phyloP scores from a whole-genome alignment of 2,888 invertebrate genomes.

The Loripinus fragilis region DNA sequence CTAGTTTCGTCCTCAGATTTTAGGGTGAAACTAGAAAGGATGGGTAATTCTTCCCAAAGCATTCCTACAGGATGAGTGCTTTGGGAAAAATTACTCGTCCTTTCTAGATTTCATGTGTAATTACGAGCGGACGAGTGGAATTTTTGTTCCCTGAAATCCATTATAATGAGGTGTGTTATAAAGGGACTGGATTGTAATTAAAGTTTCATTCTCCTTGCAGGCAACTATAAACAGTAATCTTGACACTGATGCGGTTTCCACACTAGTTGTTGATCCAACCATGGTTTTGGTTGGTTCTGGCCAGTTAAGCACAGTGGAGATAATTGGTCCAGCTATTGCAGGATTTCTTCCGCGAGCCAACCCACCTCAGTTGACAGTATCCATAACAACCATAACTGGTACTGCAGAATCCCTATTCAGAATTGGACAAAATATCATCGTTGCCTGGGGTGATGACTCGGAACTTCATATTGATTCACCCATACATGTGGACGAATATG shows the following conservation, averaged over 20 bases:
- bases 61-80: not conserved
- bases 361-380: constrained; percentile 38
- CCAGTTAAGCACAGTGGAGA: not conserved
- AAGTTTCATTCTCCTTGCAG: constrained; percentile 38
- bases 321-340: constrained; percentile 34
- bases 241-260: constrained; percentile 44
- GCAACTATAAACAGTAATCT: constrained; percentile 55
- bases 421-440: constrained; percentile 52
- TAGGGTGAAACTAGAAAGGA: too few relatives aligned
- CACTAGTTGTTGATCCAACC: constrained; percentile 42
- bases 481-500: constrained; percentile 55
- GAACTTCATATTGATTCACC: constrained; percentile 47
- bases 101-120: too few relatives aligned
- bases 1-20: too few relatives aligned
- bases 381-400: constrained; percentile 56
- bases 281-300: constrained; percentile 14
- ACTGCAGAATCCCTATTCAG: constrained; percentile 43
- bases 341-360: constrained; percentile 49
- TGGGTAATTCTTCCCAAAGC: too few relatives aligned
- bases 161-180: too few relatives aligned
- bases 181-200: too few relatives aligned
- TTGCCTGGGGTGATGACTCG: constrained; percentile 50
- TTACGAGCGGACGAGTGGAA: too few relatives aligned
- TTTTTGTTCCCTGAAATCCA: too few relatives aligned
- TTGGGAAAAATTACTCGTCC: too few relatives aligned